Evolutionary conservation across 2,888 invertebrate genomes (phyloP).

Genomic region (Eupithecia insigniata): DNA sequence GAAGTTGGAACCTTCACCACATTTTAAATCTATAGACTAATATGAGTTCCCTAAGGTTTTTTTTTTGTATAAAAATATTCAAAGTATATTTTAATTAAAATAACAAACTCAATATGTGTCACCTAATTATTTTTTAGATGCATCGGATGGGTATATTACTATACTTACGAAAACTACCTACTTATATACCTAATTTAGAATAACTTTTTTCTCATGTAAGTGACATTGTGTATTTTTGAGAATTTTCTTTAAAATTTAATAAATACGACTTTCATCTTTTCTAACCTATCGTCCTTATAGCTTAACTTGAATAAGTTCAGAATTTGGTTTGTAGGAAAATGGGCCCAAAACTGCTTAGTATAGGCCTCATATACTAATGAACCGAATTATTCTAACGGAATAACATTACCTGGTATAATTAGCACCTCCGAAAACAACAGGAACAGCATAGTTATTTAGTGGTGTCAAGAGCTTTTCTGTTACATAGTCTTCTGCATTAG

Average conservation of each 20-base stretch:
- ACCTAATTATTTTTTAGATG: too few relatives aligned
- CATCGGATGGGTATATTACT: too few relatives aligned
- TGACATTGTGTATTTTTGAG: too few relatives aligned
- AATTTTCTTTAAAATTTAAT: too few relatives aligned
- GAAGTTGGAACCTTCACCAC: neutral
- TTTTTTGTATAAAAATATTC: too few relatives aligned
- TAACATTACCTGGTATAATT: conserved; percentile 70
- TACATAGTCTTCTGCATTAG: conserved; percentile 60
- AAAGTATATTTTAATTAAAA: too few relatives aligned
- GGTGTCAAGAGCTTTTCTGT: conserved; percentile 63
- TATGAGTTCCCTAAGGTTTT: neutral
- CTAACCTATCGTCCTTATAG: neutral
- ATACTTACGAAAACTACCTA: too few relatives aligned
- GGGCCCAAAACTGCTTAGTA: neutral
- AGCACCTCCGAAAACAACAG: conserved; percentile 86
- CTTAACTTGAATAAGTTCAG: neutral
- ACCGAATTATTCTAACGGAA: neutral
- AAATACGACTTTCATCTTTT: neutral
- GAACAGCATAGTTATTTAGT: conserved; percentile 82
- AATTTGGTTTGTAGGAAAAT: neutral
- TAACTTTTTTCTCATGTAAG: too few relatives aligned
- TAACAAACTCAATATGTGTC: too few relatives aligned
- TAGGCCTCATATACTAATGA: neutral
- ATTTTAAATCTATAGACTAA: neutral
- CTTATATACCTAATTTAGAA: too few relatives aligned